A percentile compares a stretch with the other conserved stretches of the same genome.
Conservation (phyloP, 2,888 invertebrate species). For the Agrochola litura region DNA sequence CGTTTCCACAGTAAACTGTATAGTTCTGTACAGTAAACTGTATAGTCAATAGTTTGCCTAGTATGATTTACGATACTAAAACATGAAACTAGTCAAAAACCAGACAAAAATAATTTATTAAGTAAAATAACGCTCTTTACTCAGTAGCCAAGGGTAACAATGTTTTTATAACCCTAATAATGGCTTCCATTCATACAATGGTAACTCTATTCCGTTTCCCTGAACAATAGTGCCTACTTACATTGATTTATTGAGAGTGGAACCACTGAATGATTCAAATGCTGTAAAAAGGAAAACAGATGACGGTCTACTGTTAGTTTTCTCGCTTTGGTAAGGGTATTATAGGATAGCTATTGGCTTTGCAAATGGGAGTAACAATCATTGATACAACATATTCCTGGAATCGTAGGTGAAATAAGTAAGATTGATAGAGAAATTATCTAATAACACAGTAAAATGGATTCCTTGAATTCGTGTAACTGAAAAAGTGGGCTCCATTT, state of each 20-base stretch:
- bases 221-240: slow-evolving; percentile 48
- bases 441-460: not conserved
- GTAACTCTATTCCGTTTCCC: slow-evolving; percentile 44
- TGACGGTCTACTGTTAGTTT: slow-evolving; percentile 48
- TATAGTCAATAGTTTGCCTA: slow-evolving; percentile 19
- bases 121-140: slow-evolving; percentile 22
- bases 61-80: slow-evolving; percentile 26
- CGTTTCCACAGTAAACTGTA: not conserved
- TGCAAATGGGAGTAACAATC: slow-evolving; percentile 15
- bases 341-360: slow-evolving; percentile 15
- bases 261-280: slow-evolving; percentile 57
- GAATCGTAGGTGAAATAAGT: not conserved
- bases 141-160: slow-evolving; percentile 34
- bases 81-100: slow-evolving; percentile 28
- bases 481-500: not conserved
- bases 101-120: slow-evolving; percentile 28
- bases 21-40: too few relatives aligned
- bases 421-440: not conserved
- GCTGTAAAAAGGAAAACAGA: slow-evolving; percentile 54
- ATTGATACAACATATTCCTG: slow-evolving; percentile 8
- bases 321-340: slow-evolving; percentile 22
- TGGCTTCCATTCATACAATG: slow-evolving; percentile 51
- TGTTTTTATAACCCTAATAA: slow-evolving; percentile 59
- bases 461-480: not conserved
- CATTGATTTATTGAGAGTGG: slow-evolving; percentile 52